These are phyloP conservation scores for Epinotia demarniana DNA, from an alignment of 2,888 invertebrate species.

Conservation along the genomic window DNA sequence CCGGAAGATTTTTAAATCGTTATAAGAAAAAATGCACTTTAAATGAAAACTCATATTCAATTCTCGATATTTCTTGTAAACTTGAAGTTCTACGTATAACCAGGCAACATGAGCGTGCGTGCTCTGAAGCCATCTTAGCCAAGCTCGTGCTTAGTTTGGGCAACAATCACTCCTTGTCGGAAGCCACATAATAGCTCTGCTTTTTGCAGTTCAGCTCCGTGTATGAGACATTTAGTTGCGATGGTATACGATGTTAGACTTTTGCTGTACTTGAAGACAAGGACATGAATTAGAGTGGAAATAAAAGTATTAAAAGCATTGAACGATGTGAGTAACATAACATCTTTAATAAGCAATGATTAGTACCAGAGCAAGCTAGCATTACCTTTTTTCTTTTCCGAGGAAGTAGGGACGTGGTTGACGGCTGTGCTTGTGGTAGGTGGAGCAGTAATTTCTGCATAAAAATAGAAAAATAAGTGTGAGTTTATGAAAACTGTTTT, in stretches of 20 bases:
- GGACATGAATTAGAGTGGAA: background rate
- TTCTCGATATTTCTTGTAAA: background rate
- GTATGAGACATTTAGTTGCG: conserved; percentile 31
- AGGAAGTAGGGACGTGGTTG: conserved; percentile 83
- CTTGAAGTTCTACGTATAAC: conserved; percentile 9
- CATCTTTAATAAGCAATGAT: background rate
- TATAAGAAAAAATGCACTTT: background rate
- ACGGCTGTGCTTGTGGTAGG: conserved; percentile 88
- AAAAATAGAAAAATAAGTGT: conserved; percentile 1
- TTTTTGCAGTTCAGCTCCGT: conserved; percentile 34
- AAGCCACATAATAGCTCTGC: conserved; percentile 38
- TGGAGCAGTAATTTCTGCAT: conserved; percentile 92
- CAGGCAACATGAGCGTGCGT: conserved; percentile 25
- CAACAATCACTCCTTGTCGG: conserved; percentile 42
- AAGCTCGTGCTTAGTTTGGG: conserved; percentile 37
- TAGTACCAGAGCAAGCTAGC: background rate
- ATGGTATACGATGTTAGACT: conserved; percentile 17
- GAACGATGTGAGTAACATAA: background rate
- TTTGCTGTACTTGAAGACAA: background rate
- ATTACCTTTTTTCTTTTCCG: conserved; percentile 87
- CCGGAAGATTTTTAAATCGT: background rate
- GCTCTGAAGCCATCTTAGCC: conserved; percentile 35
- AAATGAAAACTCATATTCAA: background rate
- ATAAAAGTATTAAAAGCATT: background rate
- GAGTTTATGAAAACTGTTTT: conserved; percentile 10